phyloP scores from a whole-genome alignment of 2,113 vertebrate genomes.

The Corythoichthys intestinalis region DNA sequence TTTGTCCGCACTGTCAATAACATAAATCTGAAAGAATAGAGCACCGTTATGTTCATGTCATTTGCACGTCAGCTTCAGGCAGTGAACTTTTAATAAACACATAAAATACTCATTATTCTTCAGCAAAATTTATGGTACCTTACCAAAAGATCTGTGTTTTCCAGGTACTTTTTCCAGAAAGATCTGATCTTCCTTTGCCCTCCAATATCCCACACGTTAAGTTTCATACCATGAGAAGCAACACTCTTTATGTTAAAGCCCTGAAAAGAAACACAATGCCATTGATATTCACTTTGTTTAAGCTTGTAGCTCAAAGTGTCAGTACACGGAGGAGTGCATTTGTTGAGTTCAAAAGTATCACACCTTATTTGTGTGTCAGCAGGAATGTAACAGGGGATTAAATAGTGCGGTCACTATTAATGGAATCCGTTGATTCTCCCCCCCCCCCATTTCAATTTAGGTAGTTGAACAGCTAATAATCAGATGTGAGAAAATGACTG shows the following conservation, averaged over 20 bases:
- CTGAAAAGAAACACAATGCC: constrained; percentile 47
- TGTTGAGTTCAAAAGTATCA: not conserved
- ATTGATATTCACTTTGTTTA: not conserved
- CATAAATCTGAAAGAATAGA: constrained; percentile 77
- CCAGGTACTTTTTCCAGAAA: constrained; percentile 84
- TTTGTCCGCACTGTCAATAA: constrained; percentile 87
- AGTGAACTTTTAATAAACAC: not conserved
- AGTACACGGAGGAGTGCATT: not conserved
- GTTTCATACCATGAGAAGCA: constrained; percentile 81
- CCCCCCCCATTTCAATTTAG: too few relatives aligned
- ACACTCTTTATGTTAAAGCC: constrained; percentile 85
- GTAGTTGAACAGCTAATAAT: constrained; percentile 52
- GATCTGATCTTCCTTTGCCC: constrained; percentile 81
- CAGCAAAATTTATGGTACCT: constrained; percentile 32
- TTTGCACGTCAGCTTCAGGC: not conserved
- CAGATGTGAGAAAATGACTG: constrained; percentile 59
- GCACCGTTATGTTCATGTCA: not conserved
- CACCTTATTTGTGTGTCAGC: constrained; percentile 10
- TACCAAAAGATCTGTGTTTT: constrained; percentile 82
- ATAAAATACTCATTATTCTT: not conserved
- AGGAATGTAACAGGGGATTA: constrained; percentile 9
- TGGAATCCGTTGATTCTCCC: too few relatives aligned
- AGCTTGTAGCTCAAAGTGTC: not conserved
- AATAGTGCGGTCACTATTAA: constrained; percentile 1
- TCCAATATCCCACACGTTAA: constrained; percentile 84